Evolutionary conservation across 2,113 vertebrate species (phyloP), one percentile per base, ranked within the genome.

Genomic region (Prunella fulvescens): DNA sequence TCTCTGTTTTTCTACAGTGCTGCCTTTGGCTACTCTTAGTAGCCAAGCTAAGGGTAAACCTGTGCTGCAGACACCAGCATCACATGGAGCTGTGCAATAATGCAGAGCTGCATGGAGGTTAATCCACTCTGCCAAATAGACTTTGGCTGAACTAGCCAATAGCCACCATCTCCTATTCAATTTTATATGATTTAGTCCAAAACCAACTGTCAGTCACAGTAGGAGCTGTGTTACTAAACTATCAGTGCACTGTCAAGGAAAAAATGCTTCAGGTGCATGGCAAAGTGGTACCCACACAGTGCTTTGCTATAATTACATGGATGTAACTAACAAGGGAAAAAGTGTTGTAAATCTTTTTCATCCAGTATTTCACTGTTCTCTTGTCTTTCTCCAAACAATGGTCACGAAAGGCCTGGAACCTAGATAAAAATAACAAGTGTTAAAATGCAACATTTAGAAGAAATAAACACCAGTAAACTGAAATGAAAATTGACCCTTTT

Each of bases 261-360:
- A 95, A 94, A 95, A 79, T 86, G 45, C 28, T 95, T 95, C 93
- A 95, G 93, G 93, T 96, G 84, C 77, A 85, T 28, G 40, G 69
- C 51, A 92, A 95, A 95, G 81, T 39, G 73, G 65, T 91, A 79
- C 29, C 53, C 53, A 50, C 81, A 72, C 77, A 65, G 23, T 6
- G 29, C 48, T 81, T 86, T 85, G 40, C 65, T 85, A 20, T 90
- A 93, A 96, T 95, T 95, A 86, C 28, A 88, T 37, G 51, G 76
- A 81, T 84, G 64, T 23, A 90, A 83, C 64, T 78, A 91, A 67
- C 0, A 1, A 86, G 31, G 44, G 57, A 78, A 92, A 92, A 93
- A 35, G 39, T 73, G 18, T 14, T 72, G 25, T 66, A 86, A 88
- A 88, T 83, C 54, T 88, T 82, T 92, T 87, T 77, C 42, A 88